Base-by-base conservation (phyloP, 2,113 vertebrate genomes). In the Rhinolophus sinicus region DNA sequence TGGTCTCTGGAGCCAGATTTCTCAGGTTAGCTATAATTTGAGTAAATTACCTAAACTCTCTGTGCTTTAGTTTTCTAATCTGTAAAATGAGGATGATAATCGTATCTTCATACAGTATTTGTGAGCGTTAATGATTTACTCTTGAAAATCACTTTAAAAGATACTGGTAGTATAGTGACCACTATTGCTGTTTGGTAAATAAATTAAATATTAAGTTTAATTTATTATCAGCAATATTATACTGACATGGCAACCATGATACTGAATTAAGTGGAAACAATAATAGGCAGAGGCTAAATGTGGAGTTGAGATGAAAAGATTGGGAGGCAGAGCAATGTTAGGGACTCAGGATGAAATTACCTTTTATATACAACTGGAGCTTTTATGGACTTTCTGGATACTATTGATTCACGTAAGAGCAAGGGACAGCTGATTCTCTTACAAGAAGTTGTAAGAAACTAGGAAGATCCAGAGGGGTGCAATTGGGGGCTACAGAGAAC, bases 91-190 rank as follows among this genome's bases (percentile, higher is more conserved):
- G 9, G 2, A 73, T 56, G 64, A 67, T 44, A 52, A 90, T 13
- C 80, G 3, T 28, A 88, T n/a, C 10, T 15, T 90, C 26, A 85
- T 35, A 50, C 1, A 65, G 40, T 33, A 54, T 83, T 67, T 82
- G 2, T 69, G 69, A 77, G 13, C 3, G 75, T 38, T 75, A 54
- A 30, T 76, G n/a, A 60, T 33, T 54, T 24, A 82, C 81, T 6
- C 26, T 84, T 90, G 21, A 84, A 94, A 18, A 67, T 85, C 26
- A 76, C 6, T 52, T 86, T 69, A 40, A 67, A 95, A 91, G 73
- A 18, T 78, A 21, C 14, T 8, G 67, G 33, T 22, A 62, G 2
- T 15, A 86, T 11, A 80, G 24, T 21, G 35, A 35, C 6, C 21
- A 47, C 19, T 75, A 69, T 18, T 35, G 8, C 9, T 82, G 12